These are phyloP conservation scores for Drosophila varians DNA, from an alignment of 1,140 invertebrate genomes.

Conservation along the genomic window DNA sequence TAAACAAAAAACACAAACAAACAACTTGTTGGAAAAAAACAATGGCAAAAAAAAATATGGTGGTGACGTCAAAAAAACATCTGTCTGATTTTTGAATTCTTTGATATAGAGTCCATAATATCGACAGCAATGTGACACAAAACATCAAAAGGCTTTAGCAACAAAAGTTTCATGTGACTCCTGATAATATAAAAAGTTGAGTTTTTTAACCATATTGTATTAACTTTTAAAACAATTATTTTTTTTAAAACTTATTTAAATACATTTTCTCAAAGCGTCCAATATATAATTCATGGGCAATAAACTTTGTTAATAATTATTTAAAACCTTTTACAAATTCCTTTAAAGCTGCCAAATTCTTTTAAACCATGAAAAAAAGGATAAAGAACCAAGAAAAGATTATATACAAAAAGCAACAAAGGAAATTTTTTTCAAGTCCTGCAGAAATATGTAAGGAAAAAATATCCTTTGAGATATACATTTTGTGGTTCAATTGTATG, in stretches of 20 bases:
- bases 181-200: not conserved
- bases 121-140: not conserved
- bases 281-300: too few species aligned
- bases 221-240: not conserved
- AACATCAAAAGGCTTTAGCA: not conserved
- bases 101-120: not conserved
- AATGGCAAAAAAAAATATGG: not conserved
- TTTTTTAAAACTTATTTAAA: not conserved
- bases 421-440: too few species aligned
- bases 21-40: slow-evolving; percentile 16
- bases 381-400: too few species aligned
- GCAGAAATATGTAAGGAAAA: too few species aligned
- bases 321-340: too few species aligned
- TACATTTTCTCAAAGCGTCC: not conserved
- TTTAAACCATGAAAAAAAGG: too few species aligned
- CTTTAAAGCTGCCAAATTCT: too few species aligned
- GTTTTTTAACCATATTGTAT: not conserved
- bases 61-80: slow-evolving; percentile 50
- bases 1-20: slow-evolving; percentile 15
- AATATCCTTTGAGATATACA: too few species aligned
- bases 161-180: not conserved
- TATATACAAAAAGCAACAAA: too few species aligned
- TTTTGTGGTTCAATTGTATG: too few species aligned
- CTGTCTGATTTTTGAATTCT: slow-evolving; percentile 28
- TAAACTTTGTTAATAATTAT: too few species aligned